phyloP scores from a whole-genome alignment of 2,888 invertebrate species.

The Bursaphelenchus okinawaensis region DNA sequence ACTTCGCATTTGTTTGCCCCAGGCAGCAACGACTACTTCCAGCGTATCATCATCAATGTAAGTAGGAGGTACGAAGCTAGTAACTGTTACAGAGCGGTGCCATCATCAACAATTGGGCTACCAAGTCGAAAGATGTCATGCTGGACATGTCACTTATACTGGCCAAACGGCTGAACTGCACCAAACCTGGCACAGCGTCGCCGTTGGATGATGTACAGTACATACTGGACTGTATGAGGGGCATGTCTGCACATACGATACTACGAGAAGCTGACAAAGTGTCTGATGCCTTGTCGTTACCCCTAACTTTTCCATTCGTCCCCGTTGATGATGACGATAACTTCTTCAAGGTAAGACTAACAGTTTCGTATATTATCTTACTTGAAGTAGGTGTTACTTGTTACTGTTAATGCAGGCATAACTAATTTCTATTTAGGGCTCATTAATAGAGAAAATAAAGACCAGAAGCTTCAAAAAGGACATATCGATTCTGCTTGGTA shows the following conservation, averaged over 20 bases:
- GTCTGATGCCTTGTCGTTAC: constrained; percentile 50
- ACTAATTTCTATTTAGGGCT: constrained; percentile 65
- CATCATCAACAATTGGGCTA: constrained; percentile 85
- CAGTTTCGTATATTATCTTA: too few relatives aligned
- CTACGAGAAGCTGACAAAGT: constrained; percentile 48
- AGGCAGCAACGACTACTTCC: constrained; percentile 70
- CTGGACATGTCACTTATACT: constrained; percentile 39
- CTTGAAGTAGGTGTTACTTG: too few relatives aligned
- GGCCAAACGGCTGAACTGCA: constrained; percentile 48
- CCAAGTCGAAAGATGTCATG: constrained; percentile 71
- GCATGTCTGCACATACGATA: constrained; percentile 65
- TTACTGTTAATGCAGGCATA: too few relatives aligned
- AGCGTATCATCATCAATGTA: constrained; percentile 51
- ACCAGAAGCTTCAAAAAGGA: constrained; percentile 75
- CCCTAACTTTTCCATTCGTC: constrained; percentile 76
- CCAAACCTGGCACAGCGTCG: not conserved
- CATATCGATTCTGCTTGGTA: constrained; percentile 79
- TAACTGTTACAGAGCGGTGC: constrained; percentile 76
- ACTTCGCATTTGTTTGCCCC: constrained; percentile 72
- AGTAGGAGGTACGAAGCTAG: not conserved
- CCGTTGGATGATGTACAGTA: constrained; percentile 20
- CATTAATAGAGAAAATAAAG: constrained; percentile 63
- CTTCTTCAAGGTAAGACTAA: constrained; percentile 65
- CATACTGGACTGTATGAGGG: constrained; percentile 70
- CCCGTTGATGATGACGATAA: constrained; percentile 82